Evolutionary conservation across 2,888 invertebrate genomes (phyloP).

Genomic region (Meteorus colon): DNA sequence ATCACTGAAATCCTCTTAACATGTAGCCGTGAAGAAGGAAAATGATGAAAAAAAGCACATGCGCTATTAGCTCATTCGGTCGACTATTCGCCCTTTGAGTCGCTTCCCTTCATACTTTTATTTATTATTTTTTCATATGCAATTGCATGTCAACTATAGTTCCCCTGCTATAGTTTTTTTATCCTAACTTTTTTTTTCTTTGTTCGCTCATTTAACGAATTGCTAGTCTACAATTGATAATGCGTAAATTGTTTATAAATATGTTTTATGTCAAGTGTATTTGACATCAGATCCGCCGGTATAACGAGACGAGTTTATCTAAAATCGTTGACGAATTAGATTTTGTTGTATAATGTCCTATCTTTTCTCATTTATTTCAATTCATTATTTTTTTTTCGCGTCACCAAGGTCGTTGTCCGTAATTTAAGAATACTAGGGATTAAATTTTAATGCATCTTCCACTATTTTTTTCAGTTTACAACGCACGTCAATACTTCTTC

Average conservation of each 20-base stretch:
- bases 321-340: conserved; percentile 30
- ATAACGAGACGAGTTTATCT: conserved; percentile 36
- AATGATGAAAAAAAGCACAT: conserved; percentile 11
- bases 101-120: not conserved
- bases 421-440: conserved; percentile 40
- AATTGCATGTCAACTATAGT: not conserved
- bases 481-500: conserved; percentile 24
- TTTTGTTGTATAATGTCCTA: conserved; percentile 19
- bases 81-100: not conserved
- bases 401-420: conserved; percentile 13
- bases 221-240: conserved; percentile 22
- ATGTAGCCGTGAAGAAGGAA: not conserved
- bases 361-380: conserved; percentile 19
- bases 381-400: conserved; percentile 18
- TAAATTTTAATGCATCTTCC: conserved; percentile 21
- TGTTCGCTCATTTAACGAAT: conserved; percentile 16
- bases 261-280: conserved; percentile 21
- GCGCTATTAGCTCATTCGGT: not conserved
- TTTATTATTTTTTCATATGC: not conserved
- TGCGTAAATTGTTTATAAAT: conserved; percentile 28
- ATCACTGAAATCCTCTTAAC: conserved; percentile 7
- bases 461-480: conserved; percentile 9
- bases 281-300: conserved; percentile 32
- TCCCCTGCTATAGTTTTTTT: not conserved
- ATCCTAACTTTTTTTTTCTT: conserved; percentile 1